Base-by-base conservation (phyloP, 2,113 vertebrate genomes). In the Plestiodon gilberti region DNA sequence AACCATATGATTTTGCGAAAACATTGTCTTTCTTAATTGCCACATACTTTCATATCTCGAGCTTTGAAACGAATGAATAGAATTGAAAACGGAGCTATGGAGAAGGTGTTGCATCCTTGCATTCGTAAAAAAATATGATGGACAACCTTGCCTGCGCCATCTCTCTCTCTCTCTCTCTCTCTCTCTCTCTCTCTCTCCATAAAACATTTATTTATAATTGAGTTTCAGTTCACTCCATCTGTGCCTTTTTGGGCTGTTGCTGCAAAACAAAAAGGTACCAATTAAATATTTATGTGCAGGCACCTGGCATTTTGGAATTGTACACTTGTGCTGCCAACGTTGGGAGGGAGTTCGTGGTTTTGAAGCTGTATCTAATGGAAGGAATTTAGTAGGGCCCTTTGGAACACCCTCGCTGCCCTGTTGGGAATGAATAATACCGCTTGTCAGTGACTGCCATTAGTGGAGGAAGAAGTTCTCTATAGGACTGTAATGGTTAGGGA, bases 231-330 rank as follows among this genome's bases (percentile, higher is more conserved):
- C 5, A 57, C 85, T 93, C 86, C 77, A 65, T 89, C 90, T 94
- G 83, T 90, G 84, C 57, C 88, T 90, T 87, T 91, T 86, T 57
- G 43, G 83, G 79, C 88, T 88, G 61, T 89, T 91, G 43, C 89
- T 93, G 62, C 78, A 89, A 89, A 92, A 89, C 76, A 88, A 84
- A 86, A 93, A 91, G n/a, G 2, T 90, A 91, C 85, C 40, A 76
- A 78, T 92, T 71, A 89, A 95, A 89, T 91, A 92, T 93, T 92
- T 91, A 73, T 91, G 69, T 78, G 2, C 28, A 20, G 87, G 65
- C 91, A 91, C 89, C 90, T 93, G 92, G 87, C 79, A 90, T 80
- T 33, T 70, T 87, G 82, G 82, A 43, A 64, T 86, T 82, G 69
- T 67, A 62, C n/a, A 38, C 76, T 82, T 73, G 25, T 74, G 78